Conservation (phyloP, 2,797 vertebrate genomes). For the Eulemur mongoz region DNA sequence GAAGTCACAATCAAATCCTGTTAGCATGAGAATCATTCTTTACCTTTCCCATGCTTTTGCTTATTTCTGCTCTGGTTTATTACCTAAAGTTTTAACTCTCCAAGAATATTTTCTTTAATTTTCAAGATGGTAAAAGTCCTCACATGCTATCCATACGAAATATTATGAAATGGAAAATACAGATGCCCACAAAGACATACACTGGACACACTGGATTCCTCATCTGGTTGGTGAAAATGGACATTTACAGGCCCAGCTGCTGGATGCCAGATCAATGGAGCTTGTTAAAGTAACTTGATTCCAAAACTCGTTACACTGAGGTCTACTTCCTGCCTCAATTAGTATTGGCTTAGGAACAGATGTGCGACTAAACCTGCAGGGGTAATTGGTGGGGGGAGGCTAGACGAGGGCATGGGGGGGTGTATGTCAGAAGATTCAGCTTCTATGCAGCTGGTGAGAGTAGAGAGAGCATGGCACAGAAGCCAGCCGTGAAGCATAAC, state of each 20-base stretch:
- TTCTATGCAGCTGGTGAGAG: not conserved
- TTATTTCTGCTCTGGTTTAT: not conserved
- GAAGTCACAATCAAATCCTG: not conserved
- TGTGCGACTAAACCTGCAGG: not conserved
- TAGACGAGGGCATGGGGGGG: not conserved
- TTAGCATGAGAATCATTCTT: not conserved
- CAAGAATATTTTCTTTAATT: conserved; percentile 29
- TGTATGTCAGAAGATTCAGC: not conserved
- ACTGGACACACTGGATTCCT: not conserved
- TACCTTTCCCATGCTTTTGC: not conserved
- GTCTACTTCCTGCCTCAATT: conserved; percentile 24
- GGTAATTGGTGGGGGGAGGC: not conserved
- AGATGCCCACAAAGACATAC: not conserved
- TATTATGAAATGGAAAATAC: conserved; percentile 2
- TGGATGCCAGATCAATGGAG: not conserved
- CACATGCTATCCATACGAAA: not conserved
- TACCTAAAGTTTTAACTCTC: conserved; percentile 15
- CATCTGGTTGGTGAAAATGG: not conserved
- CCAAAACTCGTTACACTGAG: not conserved
- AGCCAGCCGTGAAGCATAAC: not conserved
- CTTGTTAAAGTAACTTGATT: conserved; percentile 59
- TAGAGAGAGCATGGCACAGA: not conserved
- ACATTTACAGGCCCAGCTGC: not conserved
- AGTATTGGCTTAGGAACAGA: conserved; percentile 23
- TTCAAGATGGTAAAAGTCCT: not conserved